Conservation (phyloP, 2,888 invertebrate genomes). For the Pachydiplax longipennis region DNA sequence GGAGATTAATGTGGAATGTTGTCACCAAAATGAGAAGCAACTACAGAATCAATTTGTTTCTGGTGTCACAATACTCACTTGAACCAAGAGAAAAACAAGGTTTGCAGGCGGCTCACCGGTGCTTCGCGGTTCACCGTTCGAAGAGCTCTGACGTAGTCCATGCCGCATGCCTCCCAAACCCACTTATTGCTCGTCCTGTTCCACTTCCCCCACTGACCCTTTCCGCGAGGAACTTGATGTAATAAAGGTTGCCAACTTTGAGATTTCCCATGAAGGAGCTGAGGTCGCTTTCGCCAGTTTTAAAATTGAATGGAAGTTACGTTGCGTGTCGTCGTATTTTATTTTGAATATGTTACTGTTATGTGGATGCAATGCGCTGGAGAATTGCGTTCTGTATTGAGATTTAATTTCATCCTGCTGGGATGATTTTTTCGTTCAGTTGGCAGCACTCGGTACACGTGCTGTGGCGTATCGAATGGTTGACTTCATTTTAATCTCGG, state of each 20-base stretch:
- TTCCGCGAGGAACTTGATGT: not conserved
- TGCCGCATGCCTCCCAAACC: not conserved
- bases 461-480: not conserved
- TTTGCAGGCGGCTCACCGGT: too few relatives aligned
- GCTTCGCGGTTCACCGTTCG: too few relatives aligned
- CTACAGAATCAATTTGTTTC: too few relatives aligned
- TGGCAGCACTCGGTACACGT: slow-evolving; percentile 9
- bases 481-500: too few relatives aligned
- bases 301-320: not conserved
- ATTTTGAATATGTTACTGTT: too few relatives aligned
- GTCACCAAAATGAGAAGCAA: too few relatives aligned
- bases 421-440: not conserved
- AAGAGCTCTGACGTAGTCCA: not conserved
- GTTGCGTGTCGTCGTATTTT: not conserved
- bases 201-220: not conserved
- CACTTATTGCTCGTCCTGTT: not conserved
- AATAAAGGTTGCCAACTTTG: not conserved
- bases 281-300: not conserved
- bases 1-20: too few relatives aligned
- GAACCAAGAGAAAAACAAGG: too few relatives aligned
- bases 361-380: not conserved
- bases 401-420: not conserved
- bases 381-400: not conserved
- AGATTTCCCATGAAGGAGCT: not conserved
- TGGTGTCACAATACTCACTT: too few relatives aligned